phyloP scores from a whole-genome alignment of 2,797 vertebrate genomes.

The Brotula barbata region DNA sequence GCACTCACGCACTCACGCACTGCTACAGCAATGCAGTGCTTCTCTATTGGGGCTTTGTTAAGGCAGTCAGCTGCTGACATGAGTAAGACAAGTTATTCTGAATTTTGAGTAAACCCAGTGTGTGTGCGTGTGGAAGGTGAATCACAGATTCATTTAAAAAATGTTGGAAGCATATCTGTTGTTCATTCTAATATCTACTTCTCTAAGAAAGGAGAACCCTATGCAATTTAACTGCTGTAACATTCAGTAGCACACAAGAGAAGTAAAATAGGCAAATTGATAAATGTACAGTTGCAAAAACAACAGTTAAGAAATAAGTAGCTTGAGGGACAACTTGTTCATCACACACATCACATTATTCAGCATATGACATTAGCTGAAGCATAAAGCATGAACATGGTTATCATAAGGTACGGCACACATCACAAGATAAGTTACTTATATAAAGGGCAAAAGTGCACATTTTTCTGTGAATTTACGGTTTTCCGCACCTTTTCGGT shows the following conservation, averaged over 20 bases:
- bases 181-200: no score
- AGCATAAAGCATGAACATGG: not conserved
- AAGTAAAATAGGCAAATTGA: no score
- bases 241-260: no score
- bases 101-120: conserved; percentile 52
- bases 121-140: conserved; percentile 21
- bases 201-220: no score
- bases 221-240: no score
- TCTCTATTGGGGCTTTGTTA: conserved; percentile 11
- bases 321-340: conserved; percentile 1
- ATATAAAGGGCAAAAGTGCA: no score
- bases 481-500: no score
- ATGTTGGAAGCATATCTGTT: no score
- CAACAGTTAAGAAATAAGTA: not conserved
- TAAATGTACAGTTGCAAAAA: not conserved
- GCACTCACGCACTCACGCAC: not conserved
- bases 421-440: no score
- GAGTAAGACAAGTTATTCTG: conserved; percentile 38
- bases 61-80: conserved; percentile 28
- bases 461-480: no score
- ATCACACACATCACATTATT: conserved; percentile 22
- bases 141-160: no score
- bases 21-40: not conserved
- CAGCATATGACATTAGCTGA: conserved; percentile 25
- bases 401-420: conserved; percentile 3